Evolutionary conservation across 2,888 invertebrate genomes (phyloP).

Genomic region (Scotopteryx bipunctaria): DNA sequence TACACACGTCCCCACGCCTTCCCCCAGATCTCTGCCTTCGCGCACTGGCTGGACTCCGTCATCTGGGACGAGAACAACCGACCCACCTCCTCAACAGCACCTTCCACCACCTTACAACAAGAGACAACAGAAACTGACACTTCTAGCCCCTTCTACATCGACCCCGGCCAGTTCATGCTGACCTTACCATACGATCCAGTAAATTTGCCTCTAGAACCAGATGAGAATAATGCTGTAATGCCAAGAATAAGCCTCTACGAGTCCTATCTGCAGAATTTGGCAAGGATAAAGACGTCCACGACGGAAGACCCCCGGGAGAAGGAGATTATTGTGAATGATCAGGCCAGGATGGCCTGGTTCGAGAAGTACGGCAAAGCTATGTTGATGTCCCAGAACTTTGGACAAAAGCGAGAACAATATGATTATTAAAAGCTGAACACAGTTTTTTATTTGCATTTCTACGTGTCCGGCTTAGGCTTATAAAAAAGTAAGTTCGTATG

Average conservation of each 20-base stretch:
- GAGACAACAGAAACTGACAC: constrained; percentile 39
- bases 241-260: constrained; percentile 75
- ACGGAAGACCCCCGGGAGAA: constrained; percentile 43
- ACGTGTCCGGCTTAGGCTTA: no score
- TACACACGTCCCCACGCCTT: constrained; percentile 72
- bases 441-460: background rate
- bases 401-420: constrained; percentile 46
- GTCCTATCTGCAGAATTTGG: constrained; percentile 66
- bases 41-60: constrained; percentile 66
- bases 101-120: constrained; percentile 35
- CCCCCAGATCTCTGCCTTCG: constrained; percentile 65
- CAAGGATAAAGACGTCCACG: constrained; percentile 55
- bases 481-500: no score
- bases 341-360: constrained; percentile 49
- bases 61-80: constrained; percentile 72
- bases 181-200: constrained; percentile 71
- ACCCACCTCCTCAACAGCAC: constrained; percentile 45
- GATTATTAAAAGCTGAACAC: background rate
- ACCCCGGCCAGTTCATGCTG: constrained; percentile 60
- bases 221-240: constrained; percentile 68
- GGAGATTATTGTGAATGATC: constrained; percentile 23
- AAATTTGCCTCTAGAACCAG: constrained; percentile 70
- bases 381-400: constrained; percentile 41
- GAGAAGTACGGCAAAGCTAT: constrained; percentile 50
- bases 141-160: constrained; percentile 41